Base-by-base conservation (phyloP, 2,888 invertebrate genomes). In the Eudasyphora cyanicolor region DNA sequence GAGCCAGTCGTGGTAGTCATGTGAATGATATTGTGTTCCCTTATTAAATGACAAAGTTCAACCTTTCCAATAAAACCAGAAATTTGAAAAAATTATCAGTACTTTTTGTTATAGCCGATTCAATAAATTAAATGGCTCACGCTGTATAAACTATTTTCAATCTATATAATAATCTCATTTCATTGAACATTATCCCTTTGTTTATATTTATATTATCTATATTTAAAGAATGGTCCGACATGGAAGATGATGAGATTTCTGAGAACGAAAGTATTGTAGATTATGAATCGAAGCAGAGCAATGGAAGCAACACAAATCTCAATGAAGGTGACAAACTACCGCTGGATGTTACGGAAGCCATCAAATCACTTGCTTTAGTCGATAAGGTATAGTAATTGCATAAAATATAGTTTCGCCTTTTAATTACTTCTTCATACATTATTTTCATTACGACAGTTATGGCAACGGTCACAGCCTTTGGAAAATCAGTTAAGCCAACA, bases 291-390 rank as follows among this genome's bases (percentile, higher is more conserved):
- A 89, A 89, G 3, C 85, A 85, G 49, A 81, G 84, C 17, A 86
- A 84, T 51, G 84, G 71, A 27, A 88, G 87, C 54, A 82, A 76
- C 3, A 81, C 80, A 51, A 86, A 87, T 82, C 74, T 89, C n/a
- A 87, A 89, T 76, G 87, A 87, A 76, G 92, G 92, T 83, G 94
- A 94, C 57, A 94, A 92, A 86, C 86, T 95, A 32, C 93, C 94
- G 0, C 88, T 94, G 38, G 94, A 95, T 88, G 90, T 95, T 2
- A 90, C 94, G 80, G 94, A 95, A 91, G 94, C 94, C 8, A 92
- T 96, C 27, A 92, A 94, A 73, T 93, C 93, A 7, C 90, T 94
- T 74, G 93, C 94, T 73, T 90, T 96, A 83, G 93, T 95, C 85
- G 92, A 93, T 19, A 95, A 94, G 92, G 93, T 95, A 51, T 71